Conservation (phyloP, 1,140 invertebrate genomes). For the Aphis gossypii region DNA sequence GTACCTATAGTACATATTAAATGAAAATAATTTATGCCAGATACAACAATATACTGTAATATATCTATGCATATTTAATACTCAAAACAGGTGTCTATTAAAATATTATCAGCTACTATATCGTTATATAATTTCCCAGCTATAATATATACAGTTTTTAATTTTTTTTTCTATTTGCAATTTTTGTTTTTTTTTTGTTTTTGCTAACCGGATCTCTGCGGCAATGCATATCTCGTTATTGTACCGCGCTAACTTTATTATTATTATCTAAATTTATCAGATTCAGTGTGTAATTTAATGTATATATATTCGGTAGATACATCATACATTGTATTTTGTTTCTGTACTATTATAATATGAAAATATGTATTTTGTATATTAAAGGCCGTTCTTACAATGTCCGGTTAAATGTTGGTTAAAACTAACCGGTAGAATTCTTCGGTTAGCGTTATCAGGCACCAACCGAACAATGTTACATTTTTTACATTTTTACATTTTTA, state of each 20-base stretch:
- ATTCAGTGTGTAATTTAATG: not conserved
- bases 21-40: not conserved
- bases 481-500: too few relatives aligned
- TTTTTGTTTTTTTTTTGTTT: not conserved
- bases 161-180: not conserved
- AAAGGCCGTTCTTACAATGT: too few relatives aligned
- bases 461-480: too few relatives aligned
- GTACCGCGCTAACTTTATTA: not conserved
- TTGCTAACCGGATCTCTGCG: not conserved
- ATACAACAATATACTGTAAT: not conserved
- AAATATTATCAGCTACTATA: slow-evolving; percentile 9
- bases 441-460: too few relatives aligned
- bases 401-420: too few relatives aligned
- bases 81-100: not conserved
- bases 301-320: not conserved
- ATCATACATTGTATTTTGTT: not conserved
- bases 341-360: not conserved
- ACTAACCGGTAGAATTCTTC: too few relatives aligned
- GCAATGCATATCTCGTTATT: not conserved
- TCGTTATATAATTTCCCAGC: not conserved
- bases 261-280: not conserved
- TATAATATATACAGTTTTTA: not conserved
- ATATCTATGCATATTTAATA: not conserved
- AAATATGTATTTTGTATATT: too few relatives aligned
- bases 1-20: not conserved